Evolutionary conservation across 2,888 invertebrate species (phyloP), one percentile per base, ranked within the genome.

Genomic region (Eupithecia inturbata): DNA sequence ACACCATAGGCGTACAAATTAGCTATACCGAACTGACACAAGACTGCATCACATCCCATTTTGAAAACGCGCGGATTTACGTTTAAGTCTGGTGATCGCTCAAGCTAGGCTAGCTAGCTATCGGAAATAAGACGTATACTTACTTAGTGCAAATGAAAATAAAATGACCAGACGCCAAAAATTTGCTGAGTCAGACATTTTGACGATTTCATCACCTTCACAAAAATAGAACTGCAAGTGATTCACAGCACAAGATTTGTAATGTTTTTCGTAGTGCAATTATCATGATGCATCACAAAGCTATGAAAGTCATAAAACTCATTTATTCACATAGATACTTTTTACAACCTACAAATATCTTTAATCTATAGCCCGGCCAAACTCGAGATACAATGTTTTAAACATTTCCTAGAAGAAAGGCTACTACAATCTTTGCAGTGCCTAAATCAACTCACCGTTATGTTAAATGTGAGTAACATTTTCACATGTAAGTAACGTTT

Each of bases 161-260:
- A 19, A 12, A 12, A 5, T 49, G 9, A 53, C 10, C 22, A 22
- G 12, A 12, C 22, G 57, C 26, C 57, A 57, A 57, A 57, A 57
- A 57, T 57, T 57, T 2, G 57, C 57, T 26, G 57, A 57, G 19
- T 57, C 57, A 26, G 26, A 53, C 22, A 22, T 26, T 57, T 57
- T 26, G 57, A 12, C 26, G 26, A 57, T 63, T 57, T 57, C 57
- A 12, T 57, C 57, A 57, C 57, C 57, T 57, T 26, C 67, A 67
- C 66, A 49, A 67, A 49, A 67, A 49, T 67, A 49, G 67, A 26
- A 49, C n/a, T 31, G 19, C 31, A 31, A 49, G 22, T 67, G 67
- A 49, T 45, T 67, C 67, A 67, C 67, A 67, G n/a, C 10, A 19
- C 49, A 67, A 66, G 12, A 36, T 66, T 66, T 66, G 66, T 66